Evolutionary conservation across 2,797 vertebrate genomes (phyloP).

Genomic region (Silurus lanzhouensis): DNA sequence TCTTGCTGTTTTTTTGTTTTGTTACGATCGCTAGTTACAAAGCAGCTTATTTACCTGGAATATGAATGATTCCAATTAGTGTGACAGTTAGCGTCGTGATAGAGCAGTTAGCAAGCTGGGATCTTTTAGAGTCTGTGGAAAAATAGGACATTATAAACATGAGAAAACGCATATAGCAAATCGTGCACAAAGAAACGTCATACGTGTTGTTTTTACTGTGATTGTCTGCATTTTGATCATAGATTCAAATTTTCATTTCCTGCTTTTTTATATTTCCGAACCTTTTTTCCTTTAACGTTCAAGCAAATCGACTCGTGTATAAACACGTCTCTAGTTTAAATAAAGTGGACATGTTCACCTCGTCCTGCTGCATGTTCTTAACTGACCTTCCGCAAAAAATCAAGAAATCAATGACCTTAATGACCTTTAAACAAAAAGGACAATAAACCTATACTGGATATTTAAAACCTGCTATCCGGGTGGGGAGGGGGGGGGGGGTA

Average conservation of each 20-base stretch:
- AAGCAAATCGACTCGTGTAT: background rate
- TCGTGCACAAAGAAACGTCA: background rate
- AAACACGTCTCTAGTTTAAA: background rate
- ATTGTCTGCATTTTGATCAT: background rate
- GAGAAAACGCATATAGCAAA: background rate
- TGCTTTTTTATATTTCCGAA: background rate
- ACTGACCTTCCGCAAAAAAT: background rate
- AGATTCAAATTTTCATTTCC: background rate
- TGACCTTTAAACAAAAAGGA: background rate
- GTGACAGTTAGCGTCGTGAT: constrained; percentile 6
- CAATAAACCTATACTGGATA: background rate
- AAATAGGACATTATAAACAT: background rate
- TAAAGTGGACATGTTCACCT: background rate
- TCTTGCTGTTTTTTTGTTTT: constrained; percentile 1
- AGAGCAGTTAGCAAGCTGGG: background rate
- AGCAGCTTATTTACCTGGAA: constrained; percentile 6
- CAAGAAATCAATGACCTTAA: background rate
- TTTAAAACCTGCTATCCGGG: background rate
- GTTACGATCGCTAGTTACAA: constrained; percentile 11
- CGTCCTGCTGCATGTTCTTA: background rate
- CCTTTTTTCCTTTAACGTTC: background rate
- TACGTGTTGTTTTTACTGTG: background rate
- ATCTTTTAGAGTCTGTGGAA: background rate
- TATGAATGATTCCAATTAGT: constrained; percentile 24
- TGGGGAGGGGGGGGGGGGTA: background rate